Evolutionary conservation across 2,888 invertebrate genomes (phyloP).

Genomic region (Heliconius ethilla): DNA sequence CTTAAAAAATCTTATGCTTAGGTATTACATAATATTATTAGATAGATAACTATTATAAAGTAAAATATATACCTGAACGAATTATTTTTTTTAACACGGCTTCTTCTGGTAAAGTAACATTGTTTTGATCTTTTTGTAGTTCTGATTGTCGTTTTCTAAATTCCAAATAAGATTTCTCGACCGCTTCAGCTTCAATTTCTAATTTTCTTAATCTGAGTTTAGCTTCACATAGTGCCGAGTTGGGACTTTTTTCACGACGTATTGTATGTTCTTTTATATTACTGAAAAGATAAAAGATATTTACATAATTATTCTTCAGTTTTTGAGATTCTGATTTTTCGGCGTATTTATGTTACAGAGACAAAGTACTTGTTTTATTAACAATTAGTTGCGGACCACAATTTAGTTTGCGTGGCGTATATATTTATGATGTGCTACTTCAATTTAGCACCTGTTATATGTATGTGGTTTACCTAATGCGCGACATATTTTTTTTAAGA

Average conservation of each 20-base stretch:
- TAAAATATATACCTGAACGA: not conserved
- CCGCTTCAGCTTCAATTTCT: constrained; percentile 83
- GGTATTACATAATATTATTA: not conserved
- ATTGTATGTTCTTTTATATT: constrained; percentile 43
- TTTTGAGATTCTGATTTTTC: too few relatives aligned
- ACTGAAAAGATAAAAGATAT: constrained; percentile 45
- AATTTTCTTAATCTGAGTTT: constrained; percentile 76
- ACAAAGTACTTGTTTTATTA: too few relatives aligned
- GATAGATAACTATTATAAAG: not conserved
- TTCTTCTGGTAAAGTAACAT: not conserved
- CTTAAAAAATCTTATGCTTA: too few relatives aligned
- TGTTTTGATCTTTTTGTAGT: constrained; percentile 43
- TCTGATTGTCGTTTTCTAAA: constrained; percentile 61
- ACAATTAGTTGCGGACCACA: not conserved
- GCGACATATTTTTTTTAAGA: too few relatives aligned
- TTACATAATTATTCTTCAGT: too few relatives aligned
- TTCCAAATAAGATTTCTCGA: constrained; percentile 78
- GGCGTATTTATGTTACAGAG: too few relatives aligned
- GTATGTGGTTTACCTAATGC: too few relatives aligned
- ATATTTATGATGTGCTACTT: not conserved
- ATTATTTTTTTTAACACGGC: not conserved
- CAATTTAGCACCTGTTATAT: not conserved
- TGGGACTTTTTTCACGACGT: constrained; percentile 65
- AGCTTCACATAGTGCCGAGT: constrained; percentile 78
- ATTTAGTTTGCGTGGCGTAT: not conserved